Base-by-base conservation (phyloP, 1,140 invertebrate species). In the Hypothenemus hampei region DNA sequence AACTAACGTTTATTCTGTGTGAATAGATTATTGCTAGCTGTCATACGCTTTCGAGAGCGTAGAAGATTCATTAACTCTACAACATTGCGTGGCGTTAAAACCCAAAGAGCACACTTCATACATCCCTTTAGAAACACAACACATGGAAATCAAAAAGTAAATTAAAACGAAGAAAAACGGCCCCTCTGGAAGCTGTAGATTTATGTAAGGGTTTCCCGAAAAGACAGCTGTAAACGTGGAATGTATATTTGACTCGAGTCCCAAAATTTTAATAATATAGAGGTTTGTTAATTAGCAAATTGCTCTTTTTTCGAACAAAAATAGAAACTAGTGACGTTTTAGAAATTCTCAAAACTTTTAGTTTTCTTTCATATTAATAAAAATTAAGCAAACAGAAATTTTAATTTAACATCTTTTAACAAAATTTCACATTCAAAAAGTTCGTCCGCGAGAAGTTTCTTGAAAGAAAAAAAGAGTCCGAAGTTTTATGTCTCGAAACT, bases 1-100 rank as follows among this genome's bases (percentile, higher is more conserved):
- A n/a, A n/a, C n/a, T n/a, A n/a, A n/a, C n/a, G n/a, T n/a, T n/a
- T n/a, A n/a, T n/a, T n/a, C n/a, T n/a, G 29, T 44, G 39, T 24
- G 45, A 53, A 53, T 53, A 53, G 50, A 53, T 53, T 40, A 53
- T 31, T 45, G 41, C 50, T 40, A 45, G 22, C 39, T 53, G 50
- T 45, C 50, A 53, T 37, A 39, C 22, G 26, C 36, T 22, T 53
- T 53, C 41, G 39, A 40, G 15, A 53, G 45, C 40, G 39, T 45
- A 40, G 41, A 29, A 53, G 50, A 53, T 53, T 53, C 43, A 53
- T 53, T 53, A 53, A 53, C 33, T 53, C 39, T 33, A 22, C 39
- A 44, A 53, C 50, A 40, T 36, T 44, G 50, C 29, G 29, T 53
- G 39, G 22, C 31, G 40, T 37, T 43, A 36, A 45, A 44, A 53